These are phyloP conservation scores for Takifugu ocellatus DNA, from an alignment of 2,797 vertebrate species.

Conservation along the genomic window DNA sequence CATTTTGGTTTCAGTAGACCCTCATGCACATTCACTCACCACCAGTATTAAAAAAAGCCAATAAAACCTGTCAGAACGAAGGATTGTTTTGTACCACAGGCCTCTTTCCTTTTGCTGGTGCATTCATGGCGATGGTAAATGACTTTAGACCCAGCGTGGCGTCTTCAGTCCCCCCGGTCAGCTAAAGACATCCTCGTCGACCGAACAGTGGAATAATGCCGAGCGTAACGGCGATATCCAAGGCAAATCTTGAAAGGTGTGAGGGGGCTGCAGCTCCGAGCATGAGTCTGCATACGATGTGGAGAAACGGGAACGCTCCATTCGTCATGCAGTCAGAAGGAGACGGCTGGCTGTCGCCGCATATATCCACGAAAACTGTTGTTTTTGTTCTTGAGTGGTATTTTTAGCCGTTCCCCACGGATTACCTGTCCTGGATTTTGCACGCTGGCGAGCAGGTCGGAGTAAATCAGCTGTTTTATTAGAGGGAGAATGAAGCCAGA, in stretches of 20 bases:
- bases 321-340: slow-evolving; percentile 12
- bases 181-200: slow-evolving; percentile 9
- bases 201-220: slow-evolving; percentile 19
- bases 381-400: slow-evolving; percentile 5
- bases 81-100: too few relatives aligned
- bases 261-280: slow-evolving; percentile 1
- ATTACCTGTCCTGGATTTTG: too few relatives aligned
- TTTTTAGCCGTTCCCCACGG: slow-evolving; percentile 49
- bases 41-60: too few relatives aligned
- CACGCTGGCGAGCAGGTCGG: slow-evolving; percentile 15
- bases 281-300: slow-evolving; percentile 23
- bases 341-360: slow-evolving; percentile 18
- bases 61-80: too few relatives aligned
- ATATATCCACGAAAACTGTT: background rate
- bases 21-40: too few relatives aligned
- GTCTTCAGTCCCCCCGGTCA: background rate
- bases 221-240: slow-evolving; percentile 4
- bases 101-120: too few relatives aligned
- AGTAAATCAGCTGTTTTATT: slow-evolving; percentile 27
- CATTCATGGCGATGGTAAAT: too few relatives aligned
- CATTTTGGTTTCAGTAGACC: too few relatives aligned
- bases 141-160: too few relatives aligned
- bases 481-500: slow-evolving; percentile 20
- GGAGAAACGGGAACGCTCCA: slow-evolving; percentile 18
- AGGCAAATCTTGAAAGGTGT: slow-evolving; percentile 5